Evolutionary conservation across 1,140 invertebrate genomes (phyloP).

Genomic region (Zaprionus kolodkinae): DNA sequence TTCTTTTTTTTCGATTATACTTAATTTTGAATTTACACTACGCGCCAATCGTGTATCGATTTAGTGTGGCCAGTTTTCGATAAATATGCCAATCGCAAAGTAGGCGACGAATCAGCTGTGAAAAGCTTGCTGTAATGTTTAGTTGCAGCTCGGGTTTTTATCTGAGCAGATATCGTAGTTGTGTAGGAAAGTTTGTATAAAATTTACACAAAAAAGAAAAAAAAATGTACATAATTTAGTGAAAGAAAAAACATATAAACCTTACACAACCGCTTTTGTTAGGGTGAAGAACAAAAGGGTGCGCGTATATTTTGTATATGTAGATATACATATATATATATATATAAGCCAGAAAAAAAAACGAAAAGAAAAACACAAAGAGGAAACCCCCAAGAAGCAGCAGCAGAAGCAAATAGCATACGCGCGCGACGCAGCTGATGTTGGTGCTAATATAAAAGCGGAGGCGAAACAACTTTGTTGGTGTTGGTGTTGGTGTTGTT

Average conservation of each 20-base stretch:
- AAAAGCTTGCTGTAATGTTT: constrained; percentile 34
- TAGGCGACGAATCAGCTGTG: constrained; percentile 50
- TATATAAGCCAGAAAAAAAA: background rate
- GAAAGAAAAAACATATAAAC: constrained; percentile 38
- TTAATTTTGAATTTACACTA: background rate
- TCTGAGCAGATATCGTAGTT: constrained; percentile 55
- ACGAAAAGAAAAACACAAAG: constrained; percentile 18
- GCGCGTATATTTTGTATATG: constrained; percentile 44
- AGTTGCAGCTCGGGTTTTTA: constrained; percentile 59
- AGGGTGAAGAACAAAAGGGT: constrained; percentile 35
- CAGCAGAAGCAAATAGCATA: constrained; percentile 6
- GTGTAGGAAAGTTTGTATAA: constrained; percentile 66
- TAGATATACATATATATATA: background rate
- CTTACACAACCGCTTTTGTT: constrained; percentile 38
- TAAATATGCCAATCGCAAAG: constrained; percentile 17
- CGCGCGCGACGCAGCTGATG: constrained; percentile 38
- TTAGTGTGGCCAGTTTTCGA: constrained; percentile 9
- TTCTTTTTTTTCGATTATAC: background rate
- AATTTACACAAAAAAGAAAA: constrained; percentile 55
- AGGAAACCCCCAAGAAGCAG: constrained; percentile 11
- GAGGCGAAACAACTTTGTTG: constrained; percentile 38
- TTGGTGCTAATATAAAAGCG: constrained; percentile 32
- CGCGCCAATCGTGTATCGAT: constrained; percentile 3
- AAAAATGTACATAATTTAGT: constrained; percentile 69
- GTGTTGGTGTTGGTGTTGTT: constrained; percentile 40